phyloP scores from a whole-genome alignment of 2,113 vertebrate species.

The Marcusenius ussheri region DNA sequence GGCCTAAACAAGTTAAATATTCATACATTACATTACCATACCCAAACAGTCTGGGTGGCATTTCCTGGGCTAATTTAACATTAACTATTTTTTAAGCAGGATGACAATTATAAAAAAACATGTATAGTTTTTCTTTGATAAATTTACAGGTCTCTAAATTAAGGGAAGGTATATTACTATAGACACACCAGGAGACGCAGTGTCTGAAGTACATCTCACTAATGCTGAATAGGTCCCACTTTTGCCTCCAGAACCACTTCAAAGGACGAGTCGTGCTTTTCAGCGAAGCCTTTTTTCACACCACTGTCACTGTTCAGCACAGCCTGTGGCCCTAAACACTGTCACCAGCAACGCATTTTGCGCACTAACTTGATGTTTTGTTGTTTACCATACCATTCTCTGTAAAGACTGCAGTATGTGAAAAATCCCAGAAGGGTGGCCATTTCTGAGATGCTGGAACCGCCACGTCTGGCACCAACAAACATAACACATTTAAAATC shows the following conservation, averaged over 20 bases:
- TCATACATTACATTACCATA: not conserved
- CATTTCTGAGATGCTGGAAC: not conserved
- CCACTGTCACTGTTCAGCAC: not conserved
- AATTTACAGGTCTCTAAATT: not conserved
- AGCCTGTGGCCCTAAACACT: not conserved
- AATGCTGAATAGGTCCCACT: not conserved
- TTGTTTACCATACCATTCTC: not conserved
- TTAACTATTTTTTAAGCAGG: not conserved
- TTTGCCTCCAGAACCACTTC: not conserved
- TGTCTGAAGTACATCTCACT: not conserved
- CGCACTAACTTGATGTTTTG: not conserved
- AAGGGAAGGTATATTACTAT: not conserved
- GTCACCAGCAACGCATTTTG: not conserved
- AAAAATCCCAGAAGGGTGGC: not conserved
- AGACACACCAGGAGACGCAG: not conserved
- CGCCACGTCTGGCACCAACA: not conserved
- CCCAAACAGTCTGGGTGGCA: not conserved
- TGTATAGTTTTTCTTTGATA: not conserved
- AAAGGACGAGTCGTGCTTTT: not conserved
- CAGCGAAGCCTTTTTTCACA: not conserved
- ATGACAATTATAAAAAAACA: not conserved
- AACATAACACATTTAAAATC: not conserved
- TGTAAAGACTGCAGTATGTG: not conserved
- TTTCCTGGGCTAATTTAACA: not conserved
- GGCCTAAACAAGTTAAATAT: not conserved